A percentile compares a stretch with the other conserved stretches of the same genome.
Conservation (phyloP, 1,140 invertebrate genomes). For the Drosophila saltans region DNA sequence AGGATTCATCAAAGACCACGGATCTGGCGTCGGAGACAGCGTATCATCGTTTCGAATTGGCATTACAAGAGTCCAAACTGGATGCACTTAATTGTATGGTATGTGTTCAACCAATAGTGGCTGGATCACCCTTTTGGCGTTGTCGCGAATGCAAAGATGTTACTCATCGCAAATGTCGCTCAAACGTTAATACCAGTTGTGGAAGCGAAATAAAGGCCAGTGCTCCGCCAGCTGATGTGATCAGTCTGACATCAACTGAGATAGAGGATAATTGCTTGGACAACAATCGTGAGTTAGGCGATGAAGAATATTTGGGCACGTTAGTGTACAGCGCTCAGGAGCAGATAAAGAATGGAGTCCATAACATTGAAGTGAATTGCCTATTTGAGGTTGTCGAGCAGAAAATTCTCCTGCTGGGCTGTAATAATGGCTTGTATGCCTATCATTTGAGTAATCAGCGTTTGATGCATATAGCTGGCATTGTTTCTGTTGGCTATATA, state of each 20-base stretch:
- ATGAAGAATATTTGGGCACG: slow-evolving; percentile 57
- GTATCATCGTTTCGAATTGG: slow-evolving; percentile 77
- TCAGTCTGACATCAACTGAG: slow-evolving; percentile 32
- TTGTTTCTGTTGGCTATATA: slow-evolving; percentile 87
- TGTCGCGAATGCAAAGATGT: slow-evolving; percentile 76
- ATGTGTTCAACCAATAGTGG: slow-evolving; percentile 61
- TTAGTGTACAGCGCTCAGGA: slow-evolving; percentile 49
- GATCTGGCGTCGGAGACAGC: not conserved
- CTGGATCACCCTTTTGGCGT: slow-evolving; percentile 71
- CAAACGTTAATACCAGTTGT: slow-evolving; percentile 55
- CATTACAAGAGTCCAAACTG: slow-evolving; percentile 57
- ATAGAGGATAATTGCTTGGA: slow-evolving; percentile 46
- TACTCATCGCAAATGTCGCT: slow-evolving; percentile 71
- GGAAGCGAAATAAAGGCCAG: slow-evolving; percentile 35
- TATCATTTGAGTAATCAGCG: slow-evolving; percentile 72
- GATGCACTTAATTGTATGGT: slow-evolving; percentile 46
- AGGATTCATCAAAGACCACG: too few species aligned
- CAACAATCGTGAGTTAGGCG: not conserved
- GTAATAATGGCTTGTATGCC: slow-evolving; percentile 75
- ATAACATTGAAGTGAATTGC: slow-evolving; percentile 69
- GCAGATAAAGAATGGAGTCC: slow-evolving; percentile 12
- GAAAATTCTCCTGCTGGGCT: slow-evolving; percentile 70
- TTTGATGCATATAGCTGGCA: slow-evolving; percentile 86
- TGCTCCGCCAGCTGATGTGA: slow-evolving; percentile 28
- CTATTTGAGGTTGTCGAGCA: slow-evolving; percentile 73